A percentile compares a stretch with the other conserved stretches of the same genome.
These are phyloP conservation scores for Antheraea yamamai DNA, from an alignment of 2,888 invertebrate species.

Conservation along the genomic window DNA sequence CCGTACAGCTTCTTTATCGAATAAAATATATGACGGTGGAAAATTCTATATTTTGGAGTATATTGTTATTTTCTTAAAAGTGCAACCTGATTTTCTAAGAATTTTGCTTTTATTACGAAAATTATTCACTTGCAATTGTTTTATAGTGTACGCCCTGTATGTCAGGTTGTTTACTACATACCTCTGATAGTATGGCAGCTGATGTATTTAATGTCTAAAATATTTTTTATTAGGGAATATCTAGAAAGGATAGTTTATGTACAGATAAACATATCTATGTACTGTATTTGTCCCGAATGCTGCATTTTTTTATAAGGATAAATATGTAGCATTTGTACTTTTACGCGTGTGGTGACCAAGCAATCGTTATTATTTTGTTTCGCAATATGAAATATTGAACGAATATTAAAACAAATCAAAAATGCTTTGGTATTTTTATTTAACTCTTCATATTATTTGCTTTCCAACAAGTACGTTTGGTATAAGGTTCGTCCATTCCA, in stretches of 20 bases:
- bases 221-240: conserved; percentile 3
- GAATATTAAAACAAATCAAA: conserved; percentile 66
- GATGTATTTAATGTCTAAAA: conserved; percentile 4
- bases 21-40: neutral
- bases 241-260: conserved; percentile 7
- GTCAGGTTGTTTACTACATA: conserved; percentile 13
- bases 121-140: neutral
- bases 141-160: neutral
- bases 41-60: neutral
- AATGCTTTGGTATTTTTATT: conserved; percentile 41
- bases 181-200: conserved; percentile 15
- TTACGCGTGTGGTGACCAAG: conserved; percentile 72
- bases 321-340: conserved; percentile 66
- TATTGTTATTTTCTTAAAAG: neutral
- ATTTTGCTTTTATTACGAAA: neutral
- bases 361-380: conserved; percentile 58
- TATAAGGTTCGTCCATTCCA: conserved; percentile 68
- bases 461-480: conserved; percentile 71
- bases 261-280: conserved; percentile 4
- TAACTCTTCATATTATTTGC: conserved; percentile 48
- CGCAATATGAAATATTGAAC: conserved; percentile 65
- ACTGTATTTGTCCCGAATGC: conserved; percentile 48
- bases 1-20: neutral
- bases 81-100: neutral
- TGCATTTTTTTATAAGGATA: conserved; percentile 46